A percentile compares a stretch with the other conserved stretches of the same genome.
These are phyloP conservation scores for Acrobasis repandana DNA, from an alignment of 2,888 invertebrate genomes.

Conservation along the genomic window DNA sequence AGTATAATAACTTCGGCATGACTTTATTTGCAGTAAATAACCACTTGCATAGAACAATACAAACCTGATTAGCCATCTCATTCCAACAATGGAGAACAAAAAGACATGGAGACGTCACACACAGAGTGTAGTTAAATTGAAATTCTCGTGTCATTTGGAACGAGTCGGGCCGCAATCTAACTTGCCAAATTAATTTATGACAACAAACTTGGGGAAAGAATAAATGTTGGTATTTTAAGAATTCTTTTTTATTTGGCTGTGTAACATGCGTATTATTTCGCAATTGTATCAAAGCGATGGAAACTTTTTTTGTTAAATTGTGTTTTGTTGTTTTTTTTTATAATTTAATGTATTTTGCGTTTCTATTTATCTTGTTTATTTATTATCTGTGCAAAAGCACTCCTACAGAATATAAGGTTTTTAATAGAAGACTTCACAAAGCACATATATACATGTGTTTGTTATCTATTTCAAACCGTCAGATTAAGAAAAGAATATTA, in stretches of 20 bases:
- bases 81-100: slow-evolving; percentile 33
- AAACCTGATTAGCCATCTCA: slow-evolving; percentile 25
- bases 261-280: slow-evolving; percentile 2
- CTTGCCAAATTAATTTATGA: slow-evolving; percentile 75
- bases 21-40: slow-evolving; percentile 21
- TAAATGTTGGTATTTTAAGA: slow-evolving; percentile 32
- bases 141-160: slow-evolving; percentile 48
- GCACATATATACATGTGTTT: too few species aligned
- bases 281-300: not conserved
- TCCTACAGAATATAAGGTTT: too few species aligned
- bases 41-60: slow-evolving; percentile 19
- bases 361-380: not conserved
- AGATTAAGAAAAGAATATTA: too few species aligned
- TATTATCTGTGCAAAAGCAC: too few species aligned
- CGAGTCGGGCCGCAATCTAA: slow-evolving; percentile 61
- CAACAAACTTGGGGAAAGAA: slow-evolving; percentile 43
- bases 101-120: slow-evolving; percentile 50
- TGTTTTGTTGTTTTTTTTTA: not conserved
- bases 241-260: slow-evolving; percentile 5
- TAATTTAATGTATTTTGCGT: not conserved
- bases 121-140: slow-evolving; percentile 54
- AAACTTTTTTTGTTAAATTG: slow-evolving; percentile 6
- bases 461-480: too few species aligned
- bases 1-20: slow-evolving; percentile 14
- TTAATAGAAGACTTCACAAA: too few species aligned